These are phyloP conservation scores for Sisyra nigra DNA, from an alignment of 2,888 invertebrate genomes.

Conservation along the genomic window DNA sequence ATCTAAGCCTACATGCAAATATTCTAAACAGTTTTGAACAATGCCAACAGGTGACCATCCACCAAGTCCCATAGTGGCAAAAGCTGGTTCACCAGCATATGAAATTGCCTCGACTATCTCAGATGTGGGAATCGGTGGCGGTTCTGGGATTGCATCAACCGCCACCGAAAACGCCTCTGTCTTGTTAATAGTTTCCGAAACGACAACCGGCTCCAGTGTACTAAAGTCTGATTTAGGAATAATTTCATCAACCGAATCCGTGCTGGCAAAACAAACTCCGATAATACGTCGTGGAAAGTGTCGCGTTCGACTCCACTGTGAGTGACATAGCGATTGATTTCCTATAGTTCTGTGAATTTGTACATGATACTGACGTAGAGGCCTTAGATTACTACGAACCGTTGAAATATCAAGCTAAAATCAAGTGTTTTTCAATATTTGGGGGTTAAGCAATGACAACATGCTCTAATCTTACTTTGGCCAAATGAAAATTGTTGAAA, in stretches of 20 bases:
- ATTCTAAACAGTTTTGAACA: slow-evolving; percentile 67
- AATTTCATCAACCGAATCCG: neutral
- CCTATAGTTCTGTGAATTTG: too few relatives aligned
- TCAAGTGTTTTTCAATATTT: too few relatives aligned
- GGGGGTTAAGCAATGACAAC: too few relatives aligned
- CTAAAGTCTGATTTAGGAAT: neutral
- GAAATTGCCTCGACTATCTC: slow-evolving; percentile 21
- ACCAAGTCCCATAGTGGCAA: slow-evolving; percentile 68
- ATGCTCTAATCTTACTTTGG: too few relatives aligned
- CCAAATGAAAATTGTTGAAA: too few relatives aligned
- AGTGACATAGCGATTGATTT: too few relatives aligned
- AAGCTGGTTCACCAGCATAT: slow-evolving; percentile 52
- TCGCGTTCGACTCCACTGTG: too few relatives aligned
- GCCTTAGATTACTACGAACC: too few relatives aligned
- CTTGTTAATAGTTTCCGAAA: slow-evolving; percentile 13
- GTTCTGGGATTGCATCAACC: slow-evolving; percentile 20
- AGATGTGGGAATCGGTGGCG: slow-evolving; percentile 16
- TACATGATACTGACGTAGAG: too few relatives aligned
- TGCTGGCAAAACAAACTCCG: neutral
- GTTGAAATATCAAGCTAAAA: too few relatives aligned
- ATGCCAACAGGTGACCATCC: slow-evolving; percentile 71
- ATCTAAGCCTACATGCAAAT: slow-evolving; percentile 59
- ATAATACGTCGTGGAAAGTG: neutral
- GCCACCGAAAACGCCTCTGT: slow-evolving; percentile 13
- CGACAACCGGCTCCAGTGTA: slow-evolving; percentile 2